Percentiles rank a stretch among this genome's conserved stretches.
Conservation (phyloP, 2,797 vertebrate genomes). For the Paratrypauchen microcephalus region DNA sequence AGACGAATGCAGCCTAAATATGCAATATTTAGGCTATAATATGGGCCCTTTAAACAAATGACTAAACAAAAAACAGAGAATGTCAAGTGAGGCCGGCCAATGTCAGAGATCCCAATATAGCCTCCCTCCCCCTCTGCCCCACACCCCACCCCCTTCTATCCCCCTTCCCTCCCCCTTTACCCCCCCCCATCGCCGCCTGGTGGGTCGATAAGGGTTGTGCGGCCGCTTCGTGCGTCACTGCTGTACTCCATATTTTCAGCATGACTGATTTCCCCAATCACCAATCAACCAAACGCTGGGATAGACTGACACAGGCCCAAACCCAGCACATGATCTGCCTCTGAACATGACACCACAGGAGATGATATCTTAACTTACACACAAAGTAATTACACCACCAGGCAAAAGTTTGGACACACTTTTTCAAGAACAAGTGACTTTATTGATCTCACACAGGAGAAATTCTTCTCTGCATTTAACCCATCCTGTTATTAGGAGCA, state of each 20-base stretch:
- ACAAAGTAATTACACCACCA: no score
- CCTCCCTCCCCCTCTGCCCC: conserved; percentile 8
- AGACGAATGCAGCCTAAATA: no score
- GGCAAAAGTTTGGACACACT: no score
- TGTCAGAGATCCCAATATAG: conserved; percentile 72
- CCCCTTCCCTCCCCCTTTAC: background rate
- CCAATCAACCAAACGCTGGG: conserved; percentile 55
- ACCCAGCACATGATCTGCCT: conserved; percentile 22
- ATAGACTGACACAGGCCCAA: conserved; percentile 22
- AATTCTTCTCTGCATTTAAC: no score
- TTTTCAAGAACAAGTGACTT: no score
- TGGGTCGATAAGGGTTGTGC: conserved; percentile 73
- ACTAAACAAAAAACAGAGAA: conserved; percentile 16
- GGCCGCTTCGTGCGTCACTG: conserved; percentile 72
- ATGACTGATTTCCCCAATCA: conserved; percentile 78
- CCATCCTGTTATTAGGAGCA: no score
- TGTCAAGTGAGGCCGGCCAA: conserved; percentile 67
- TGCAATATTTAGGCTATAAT: no score
- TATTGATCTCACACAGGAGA: no score
- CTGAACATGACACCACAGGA: background rate
- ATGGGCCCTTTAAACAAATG: no score
- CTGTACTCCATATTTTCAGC: conserved; percentile 77
- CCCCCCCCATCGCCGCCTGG: conserved; percentile 36
- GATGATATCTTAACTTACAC: background rate
- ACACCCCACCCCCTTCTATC: background rate